Evolutionary conservation across 2,888 invertebrate genomes (phyloP).

Genomic region (Drosophila longiperda): DNA sequence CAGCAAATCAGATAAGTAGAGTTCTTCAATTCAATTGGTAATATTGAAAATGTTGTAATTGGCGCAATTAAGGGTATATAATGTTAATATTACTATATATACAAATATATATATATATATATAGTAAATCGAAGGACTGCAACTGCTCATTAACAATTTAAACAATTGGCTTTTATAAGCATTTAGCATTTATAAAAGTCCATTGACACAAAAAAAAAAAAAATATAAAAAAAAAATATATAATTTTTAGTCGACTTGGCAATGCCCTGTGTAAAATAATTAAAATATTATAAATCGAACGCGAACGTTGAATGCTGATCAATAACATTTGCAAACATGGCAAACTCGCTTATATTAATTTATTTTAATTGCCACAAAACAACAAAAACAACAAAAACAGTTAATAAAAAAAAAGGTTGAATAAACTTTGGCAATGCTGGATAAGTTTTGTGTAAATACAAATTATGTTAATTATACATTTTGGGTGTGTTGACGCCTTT

Average conservation of each 20-base stretch:
- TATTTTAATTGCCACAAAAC: neutral
- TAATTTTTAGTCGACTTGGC: neutral
- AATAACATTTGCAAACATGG: neutral
- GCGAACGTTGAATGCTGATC: neutral
- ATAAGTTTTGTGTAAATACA: constrained; percentile 75
- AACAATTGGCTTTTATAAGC: constrained; percentile 6
- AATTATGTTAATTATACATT: constrained; percentile 75
- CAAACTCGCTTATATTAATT: neutral
- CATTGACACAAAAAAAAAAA: neutral
- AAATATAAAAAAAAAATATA: constrained; percentile 10
- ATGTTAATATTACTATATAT: neutral
- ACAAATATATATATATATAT: too few relatives aligned
- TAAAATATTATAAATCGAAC: neutral
- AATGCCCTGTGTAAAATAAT: neutral
- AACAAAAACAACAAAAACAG: constrained; percentile 3
- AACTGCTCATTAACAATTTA: constrained; percentile 7
- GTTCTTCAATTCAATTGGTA: too few relatives aligned
- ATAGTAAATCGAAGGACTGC: neutral
- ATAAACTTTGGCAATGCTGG: constrained; percentile 36
- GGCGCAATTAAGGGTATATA: neutral
- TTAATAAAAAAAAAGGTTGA: constrained; percentile 25
- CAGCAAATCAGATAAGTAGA: too few relatives aligned
- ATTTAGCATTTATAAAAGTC: constrained; percentile 3
- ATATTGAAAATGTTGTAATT: neutral
- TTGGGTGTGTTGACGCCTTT: constrained; percentile 26